These are phyloP conservation scores for Neria commutata DNA, from an alignment of 2,888 invertebrate genomes.

Conservation along the genomic window DNA sequence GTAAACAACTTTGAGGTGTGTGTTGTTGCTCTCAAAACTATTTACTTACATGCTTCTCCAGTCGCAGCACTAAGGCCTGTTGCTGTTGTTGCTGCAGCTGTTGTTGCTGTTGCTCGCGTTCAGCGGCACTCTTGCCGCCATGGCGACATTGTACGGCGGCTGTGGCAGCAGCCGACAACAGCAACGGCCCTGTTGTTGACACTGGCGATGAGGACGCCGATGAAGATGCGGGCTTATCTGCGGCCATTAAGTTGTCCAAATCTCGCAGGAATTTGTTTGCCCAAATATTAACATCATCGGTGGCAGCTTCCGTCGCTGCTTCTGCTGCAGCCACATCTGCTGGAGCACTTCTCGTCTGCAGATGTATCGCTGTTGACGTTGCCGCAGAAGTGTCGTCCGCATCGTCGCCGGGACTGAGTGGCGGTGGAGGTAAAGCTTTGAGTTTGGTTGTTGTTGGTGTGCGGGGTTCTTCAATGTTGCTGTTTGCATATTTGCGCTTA, in stretches of 20 bases:
- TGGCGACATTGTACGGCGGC: slow-evolving; percentile 53
- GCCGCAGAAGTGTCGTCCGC: slow-evolving; percentile 19
- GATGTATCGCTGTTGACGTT: slow-evolving; percentile 11
- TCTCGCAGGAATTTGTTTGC: slow-evolving; percentile 61
- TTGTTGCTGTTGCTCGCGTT: slow-evolving; percentile 21
- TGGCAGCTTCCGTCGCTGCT: slow-evolving; percentile 31
- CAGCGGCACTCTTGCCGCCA: slow-evolving; percentile 40
- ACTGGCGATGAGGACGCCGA: slow-evolving; percentile 42
- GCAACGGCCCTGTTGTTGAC: slow-evolving; percentile 48
- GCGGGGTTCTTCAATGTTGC: slow-evolving; percentile 13
- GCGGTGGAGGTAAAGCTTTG: slow-evolving; percentile 47
- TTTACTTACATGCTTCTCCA: slow-evolving; percentile 61
- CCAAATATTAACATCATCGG: slow-evolving; percentile 60
- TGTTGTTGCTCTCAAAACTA: not conserved
- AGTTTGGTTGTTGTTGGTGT: slow-evolving; percentile 50
- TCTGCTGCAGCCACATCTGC: slow-evolving; percentile 16
- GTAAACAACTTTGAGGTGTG: not conserved
- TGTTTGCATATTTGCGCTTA: slow-evolving; percentile 26
- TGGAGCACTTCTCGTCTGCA: not conserved
- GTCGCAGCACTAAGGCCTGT: slow-evolving; percentile 57
- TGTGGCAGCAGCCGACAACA: slow-evolving; percentile 52
- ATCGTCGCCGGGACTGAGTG: slow-evolving; percentile 25
- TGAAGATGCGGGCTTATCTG: slow-evolving; percentile 47
- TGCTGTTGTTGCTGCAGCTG: slow-evolving; percentile 29
- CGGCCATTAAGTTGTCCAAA: slow-evolving; percentile 61